Evolutionary conservation across 2,113 vertebrate species (phyloP), one percentile per base, ranked within the genome.

Genomic region (Syngnathoides biaculeatus): DNA sequence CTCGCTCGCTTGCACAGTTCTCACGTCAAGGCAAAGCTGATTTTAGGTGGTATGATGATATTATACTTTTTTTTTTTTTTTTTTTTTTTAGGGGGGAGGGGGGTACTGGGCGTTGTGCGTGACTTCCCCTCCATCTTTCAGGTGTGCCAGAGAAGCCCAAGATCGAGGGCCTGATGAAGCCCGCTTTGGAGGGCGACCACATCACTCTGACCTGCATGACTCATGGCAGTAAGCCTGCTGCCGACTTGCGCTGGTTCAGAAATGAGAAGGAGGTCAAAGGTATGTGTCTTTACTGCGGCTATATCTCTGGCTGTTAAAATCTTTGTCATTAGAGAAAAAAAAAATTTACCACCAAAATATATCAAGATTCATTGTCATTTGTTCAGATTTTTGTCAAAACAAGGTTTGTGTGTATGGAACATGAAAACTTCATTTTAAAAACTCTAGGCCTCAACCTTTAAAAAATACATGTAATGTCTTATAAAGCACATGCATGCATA

Each of bases 201-300:
- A 94, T 99, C 92, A 95, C 95, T 53, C 90, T 99, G 75, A 98
- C 95, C 75, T 99, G 97, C 88, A 95, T 96, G 85, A 98, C 95
- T 10, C 95, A 95, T 59, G 97, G 97, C 70, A 98, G 95, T 78
- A 99, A 98, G 87, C 97, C 97, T 55, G 97, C 96, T 12, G 97
- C 97, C 2, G 94, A 98, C 84, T 94, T 98, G 85, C 95, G 95
- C 90, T 98, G 97, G 97, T 99, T 95, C 90, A 95, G 96, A 89
- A 97, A 97, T 0, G 95, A 98, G 61, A 97, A 96, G 87, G 96
- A 99, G 89, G 92, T 99, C 78, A 95, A 95, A 96, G 97, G 97
- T 99, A 90, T 0, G 61, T 53, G 20, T 65, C 60, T 14, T 43
- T 17, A 50, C 30, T 66, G 17, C 4, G n/a, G 63, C 64, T 35